Evolutionary conservation across 2,113 vertebrate species (phyloP), one percentile per base, ranked within the genome.

Genomic region (Callionymus lyra): DNA sequence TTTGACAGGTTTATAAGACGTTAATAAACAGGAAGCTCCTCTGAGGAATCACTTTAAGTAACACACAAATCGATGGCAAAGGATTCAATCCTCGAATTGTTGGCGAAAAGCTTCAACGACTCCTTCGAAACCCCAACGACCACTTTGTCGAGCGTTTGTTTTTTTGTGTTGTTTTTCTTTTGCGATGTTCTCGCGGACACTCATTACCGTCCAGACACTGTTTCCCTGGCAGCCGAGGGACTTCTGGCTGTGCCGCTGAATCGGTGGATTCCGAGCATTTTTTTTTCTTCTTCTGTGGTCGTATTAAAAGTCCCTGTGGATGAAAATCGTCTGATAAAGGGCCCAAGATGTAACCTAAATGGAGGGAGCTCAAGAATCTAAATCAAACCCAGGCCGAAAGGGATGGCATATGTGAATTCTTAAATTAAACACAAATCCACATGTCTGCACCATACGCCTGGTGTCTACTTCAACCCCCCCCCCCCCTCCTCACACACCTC

Each of bases 401-500:
- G 43, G 52, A 50, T 38, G 44, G 74, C 68, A 65, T 47, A 59
- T 68, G 74, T 48, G 60, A 52, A 59, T 59, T 63, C 48, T 41
- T 68, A 56, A 57, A 70, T 72, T 50, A 65, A 70, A 56, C 44
- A 41, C 48, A 64, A 72, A 62, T 68, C 67, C 64, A 59, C 67
- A 65, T 65, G 61, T 68, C 66, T 71, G 15, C 56, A 35, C 57
- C 55, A 42, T 59, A 53, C 37, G 53, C 55, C 40, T 38, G 50
- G 51, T 64, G 54, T 59, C 59, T 65, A 59, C 56, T 54, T 52
- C 36, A 61, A 34, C 1, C 48, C 44, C 2, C 32, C 55, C 53
- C 19, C 40, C 12, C 3, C 19, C 12, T 6, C n/a, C n/a, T n/a
- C n/a, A n/a, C n/a, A n/a, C n/a, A n/a, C n/a, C n/a, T n/a, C n/a